These are phyloP conservation scores for Atethmia centrago DNA, from an alignment of 2,888 invertebrate species.

Conservation along the genomic window DNA sequence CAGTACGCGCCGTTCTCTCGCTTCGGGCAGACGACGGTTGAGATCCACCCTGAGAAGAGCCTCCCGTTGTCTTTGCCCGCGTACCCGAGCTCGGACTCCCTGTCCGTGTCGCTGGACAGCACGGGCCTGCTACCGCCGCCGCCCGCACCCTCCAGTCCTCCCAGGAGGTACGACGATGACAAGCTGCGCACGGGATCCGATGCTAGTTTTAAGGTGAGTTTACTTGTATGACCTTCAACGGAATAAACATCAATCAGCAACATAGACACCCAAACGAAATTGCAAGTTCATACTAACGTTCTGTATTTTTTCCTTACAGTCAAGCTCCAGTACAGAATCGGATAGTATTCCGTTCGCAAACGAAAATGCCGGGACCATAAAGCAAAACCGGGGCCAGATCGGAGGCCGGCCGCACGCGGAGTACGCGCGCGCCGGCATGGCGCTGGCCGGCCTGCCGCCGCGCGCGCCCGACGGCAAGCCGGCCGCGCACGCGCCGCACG, in stretches of 20 bases:
- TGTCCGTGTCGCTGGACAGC: slow-evolving; percentile 92
- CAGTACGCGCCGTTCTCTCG: slow-evolving; percentile 88
- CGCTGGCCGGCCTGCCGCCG: slow-evolving; percentile 86
- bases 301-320: slow-evolving; percentile 87
- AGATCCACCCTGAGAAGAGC: slow-evolving; percentile 90
- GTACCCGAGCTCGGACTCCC: slow-evolving; percentile 92
- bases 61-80: slow-evolving; percentile 91
- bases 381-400: slow-evolving; percentile 92
- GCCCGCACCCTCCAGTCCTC: slow-evolving; percentile 92
- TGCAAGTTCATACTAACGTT: background rate
- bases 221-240: background rate
- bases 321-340: slow-evolving; percentile 98
- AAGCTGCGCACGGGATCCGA: slow-evolving; percentile 93
- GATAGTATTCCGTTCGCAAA: slow-evolving; percentile 99
- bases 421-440: slow-evolving; percentile 83
- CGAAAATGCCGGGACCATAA: slow-evolving; percentile 99
- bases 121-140: slow-evolving; percentile 92
- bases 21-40: slow-evolving; percentile 91
- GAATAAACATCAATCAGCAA: background rate
- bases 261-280: background rate
- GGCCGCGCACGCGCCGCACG: slow-evolving; percentile 79
- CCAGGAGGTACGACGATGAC: slow-evolving; percentile 86
- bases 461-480: slow-evolving; percentile 65
- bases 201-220: slow-evolving; percentile 94
- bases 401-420: slow-evolving; percentile 87